Base-by-base conservation (phyloP, 2,797 vertebrate species). In the Sebastes minor region DNA sequence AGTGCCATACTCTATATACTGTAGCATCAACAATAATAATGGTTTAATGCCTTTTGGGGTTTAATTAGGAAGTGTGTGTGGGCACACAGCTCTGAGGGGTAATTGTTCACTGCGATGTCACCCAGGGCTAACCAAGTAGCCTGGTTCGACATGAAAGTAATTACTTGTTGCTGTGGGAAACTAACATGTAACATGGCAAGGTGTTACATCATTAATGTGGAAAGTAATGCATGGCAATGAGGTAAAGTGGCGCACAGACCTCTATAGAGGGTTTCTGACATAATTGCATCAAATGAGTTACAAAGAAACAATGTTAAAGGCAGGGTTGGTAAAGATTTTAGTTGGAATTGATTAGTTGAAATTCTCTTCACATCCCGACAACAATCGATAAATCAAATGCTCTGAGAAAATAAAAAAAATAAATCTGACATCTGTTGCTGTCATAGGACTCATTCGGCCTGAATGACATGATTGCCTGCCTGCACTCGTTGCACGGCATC, bases 111-210 rank as follows among this genome's bases (percentile, higher is more conserved):
- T 69, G 49, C 18, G 14, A 42, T 74, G 65, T 82, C 76, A 76
- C 63, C 23, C 10, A 61, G 61, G 74, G 73, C 67, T 53, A 42
- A 70, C 67, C 22, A 71, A 83, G 60, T 67, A 56, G 28, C 70
- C 46, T 63, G 63, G 80, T 79, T 61, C 78, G 84, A 86, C 85
- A 81, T 32, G 16, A 66, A 65, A 72, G 35, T 85, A 86, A 91
- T 88, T 83, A 84, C 28, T 78, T 62, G 62, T 76, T 77, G 53
- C 81, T 74, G 38, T 52, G 32, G 76, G 59, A 88, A 87, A 76
- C 69, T 57, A 57, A 80, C 75, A 74, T 56, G 27, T 46, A 80
- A 81, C 77, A 83, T 25, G 16, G 23, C 62, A 82, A 67, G 59
- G 13, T 12, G 42, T 76, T 61, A 62, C 32, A 6, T 33, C 72